Base-by-base conservation (phyloP, 2,888 invertebrate genomes). In the Podotricha telesiphe region DNA sequence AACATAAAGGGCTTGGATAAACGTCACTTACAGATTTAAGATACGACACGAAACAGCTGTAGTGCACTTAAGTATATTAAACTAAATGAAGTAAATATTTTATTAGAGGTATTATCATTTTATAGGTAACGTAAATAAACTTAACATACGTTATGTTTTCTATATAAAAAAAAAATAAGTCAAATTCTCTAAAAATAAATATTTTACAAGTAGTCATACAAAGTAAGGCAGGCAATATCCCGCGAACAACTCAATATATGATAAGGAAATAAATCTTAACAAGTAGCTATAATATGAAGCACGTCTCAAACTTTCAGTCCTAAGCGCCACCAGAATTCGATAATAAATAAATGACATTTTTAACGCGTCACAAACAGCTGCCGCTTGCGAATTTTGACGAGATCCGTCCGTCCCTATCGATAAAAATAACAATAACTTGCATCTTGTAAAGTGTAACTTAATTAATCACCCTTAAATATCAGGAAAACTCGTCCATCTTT, bases 331-430 rank as follows among this genome's bases (percentile, higher is more conserved):
- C 88, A 86, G 17, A 88, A 88, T 85, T 86, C 80, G 84, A 82
- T 86, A 88, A 88, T 90, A 90, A 91, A 91, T 91, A 91, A 91
- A 88, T 87, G 83, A 85, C 84, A 80, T 82, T 85, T 81, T 82
- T 80, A 82, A 79, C 81, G 82, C 88, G 88, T 89, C 91, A 88
- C 79, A 79, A 80, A 76, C 90, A 91, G 87, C 86, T 87, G 91
- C 83, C 85, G 86, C 85, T 73, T 73, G 76, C 79, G 79, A 82
- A 81, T 82, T 82, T 81, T 79, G 82, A 81, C 80, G 80, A 78
- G 77, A 82, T 79, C 79, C 78, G 74, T 77, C 78, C 78, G 13
- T 42, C 42, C 75, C 75, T 77, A 78, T 77, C 81, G 76, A 83
- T 82, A 83, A 85, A 85, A 86, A 86, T 83, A 85, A 80, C 80